Evolutionary conservation across 2,113 vertebrate genomes (phyloP).

Genomic region (Chloroceryle aenea): DNA sequence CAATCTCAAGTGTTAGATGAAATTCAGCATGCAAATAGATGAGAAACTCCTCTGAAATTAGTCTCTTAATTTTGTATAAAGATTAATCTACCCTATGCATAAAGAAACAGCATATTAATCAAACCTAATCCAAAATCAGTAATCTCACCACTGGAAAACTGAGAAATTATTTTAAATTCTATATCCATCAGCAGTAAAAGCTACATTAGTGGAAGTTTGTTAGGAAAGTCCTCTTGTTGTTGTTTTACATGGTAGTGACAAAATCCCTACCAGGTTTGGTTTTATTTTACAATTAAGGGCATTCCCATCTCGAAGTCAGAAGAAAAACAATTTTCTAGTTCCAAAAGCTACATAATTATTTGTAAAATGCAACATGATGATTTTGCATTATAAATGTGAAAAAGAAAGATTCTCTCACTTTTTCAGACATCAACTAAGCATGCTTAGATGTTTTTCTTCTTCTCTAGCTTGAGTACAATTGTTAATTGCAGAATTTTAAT

Average conservation of each 20-base stretch:
- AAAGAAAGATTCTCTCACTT: not conserved
- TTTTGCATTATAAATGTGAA: not conserved
- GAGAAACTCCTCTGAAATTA: not conserved
- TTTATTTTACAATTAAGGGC: not conserved
- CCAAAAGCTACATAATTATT: not conserved
- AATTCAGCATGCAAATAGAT: not conserved
- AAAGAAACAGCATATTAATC: not conserved
- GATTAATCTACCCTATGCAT: not conserved
- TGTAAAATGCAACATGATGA: not conserved
- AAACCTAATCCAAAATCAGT: not conserved
- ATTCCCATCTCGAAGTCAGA: not conserved
- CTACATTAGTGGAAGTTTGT: not conserved
- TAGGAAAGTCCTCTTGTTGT: not conserved
- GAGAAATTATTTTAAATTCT: not conserved
- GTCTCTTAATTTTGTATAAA: not conserved
- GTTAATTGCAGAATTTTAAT: not conserved
- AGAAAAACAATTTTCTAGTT: not conserved
- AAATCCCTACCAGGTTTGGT: not conserved
- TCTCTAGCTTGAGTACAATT: not conserved
- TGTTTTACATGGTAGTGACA: not conserved
- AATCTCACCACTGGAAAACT: not conserved
- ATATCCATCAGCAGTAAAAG: not conserved
- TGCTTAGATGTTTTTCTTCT: not conserved
- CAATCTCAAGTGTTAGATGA: not conserved
- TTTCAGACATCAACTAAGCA: not conserved